Conservation (phyloP, 2,888 invertebrate species). For the Caenorhabditis sp. region DNA sequence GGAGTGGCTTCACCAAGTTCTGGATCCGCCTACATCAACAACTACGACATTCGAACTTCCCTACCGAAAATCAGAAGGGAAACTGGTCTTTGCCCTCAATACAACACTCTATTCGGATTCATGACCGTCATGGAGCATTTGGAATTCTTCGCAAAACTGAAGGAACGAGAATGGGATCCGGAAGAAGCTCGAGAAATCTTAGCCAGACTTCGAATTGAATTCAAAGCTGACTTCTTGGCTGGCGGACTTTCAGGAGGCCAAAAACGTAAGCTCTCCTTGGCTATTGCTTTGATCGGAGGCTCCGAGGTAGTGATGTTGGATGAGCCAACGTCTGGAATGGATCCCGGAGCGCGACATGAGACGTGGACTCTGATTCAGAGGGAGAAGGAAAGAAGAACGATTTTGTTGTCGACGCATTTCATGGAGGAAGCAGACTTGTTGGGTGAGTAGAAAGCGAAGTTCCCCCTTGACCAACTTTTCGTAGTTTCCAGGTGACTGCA, state of each 20-base stretch:
- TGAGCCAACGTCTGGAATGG: constrained; percentile 73
- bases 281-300: constrained; percentile 79
- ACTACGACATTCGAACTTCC: too few species aligned
- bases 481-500: constrained; percentile 88
- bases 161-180: constrained; percentile 20
- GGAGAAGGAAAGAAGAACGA: constrained; percentile 64
- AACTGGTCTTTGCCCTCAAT: constrained; percentile 64
- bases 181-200: constrained; percentile 24
- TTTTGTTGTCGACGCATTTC: constrained; percentile 81
- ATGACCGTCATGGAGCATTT: constrained; percentile 77
- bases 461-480: background rate
- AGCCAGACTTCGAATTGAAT: constrained; percentile 3
- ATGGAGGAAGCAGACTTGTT: constrained; percentile 82
- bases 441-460: background rate
- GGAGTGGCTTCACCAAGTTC: constrained; percentile 57
- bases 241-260: constrained; percentile 78
- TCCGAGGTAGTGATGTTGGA: constrained; percentile 76
- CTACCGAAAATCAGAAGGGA: constrained; percentile 14
- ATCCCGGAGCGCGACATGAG: constrained; percentile 56
- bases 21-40: too few species aligned
- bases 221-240: constrained; percentile 41
- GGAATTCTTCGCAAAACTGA: constrained; percentile 65
- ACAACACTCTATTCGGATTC: constrained; percentile 73
- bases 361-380: constrained; percentile 49
- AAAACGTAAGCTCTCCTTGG: constrained; percentile 81